A percentile compares a stretch with the other conserved stretches of the same genome.
Conservation (phyloP, 2,888 invertebrate genomes). For the Leucoma salicis region DNA sequence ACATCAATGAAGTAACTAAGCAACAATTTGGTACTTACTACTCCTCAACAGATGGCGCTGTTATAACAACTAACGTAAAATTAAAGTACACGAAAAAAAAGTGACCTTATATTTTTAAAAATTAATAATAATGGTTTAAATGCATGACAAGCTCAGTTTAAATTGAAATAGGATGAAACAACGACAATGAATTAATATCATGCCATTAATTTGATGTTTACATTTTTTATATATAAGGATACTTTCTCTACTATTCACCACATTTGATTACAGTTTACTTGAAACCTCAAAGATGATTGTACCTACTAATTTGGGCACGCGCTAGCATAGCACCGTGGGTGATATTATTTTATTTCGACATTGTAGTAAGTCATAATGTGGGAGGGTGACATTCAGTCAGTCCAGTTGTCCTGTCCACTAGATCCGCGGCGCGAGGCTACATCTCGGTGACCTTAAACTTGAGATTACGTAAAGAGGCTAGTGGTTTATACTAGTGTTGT, state of each 20-base stretch:
- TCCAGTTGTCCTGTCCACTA: constrained; percentile 25
- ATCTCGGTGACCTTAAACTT: constrained; percentile 67
- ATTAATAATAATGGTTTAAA: too few species aligned
- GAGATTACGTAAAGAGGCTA: constrained; percentile 53
- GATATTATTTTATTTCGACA: constrained; percentile 5
- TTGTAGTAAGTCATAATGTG: constrained; percentile 21
- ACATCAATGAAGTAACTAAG: constrained; percentile 38
- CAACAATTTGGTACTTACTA: constrained; percentile 40
- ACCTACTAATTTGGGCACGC: constrained; percentile 15
- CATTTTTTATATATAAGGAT: too few species aligned
- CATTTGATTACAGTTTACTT: too few species aligned
- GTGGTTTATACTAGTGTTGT: constrained; percentile 24
- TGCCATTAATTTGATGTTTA: too few species aligned
- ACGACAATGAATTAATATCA: too few species aligned
- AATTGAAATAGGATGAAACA: too few species aligned
- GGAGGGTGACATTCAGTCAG: constrained; percentile 33
- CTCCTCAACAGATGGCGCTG: constrained; percentile 53
- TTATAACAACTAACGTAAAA: too few species aligned
- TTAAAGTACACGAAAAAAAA: too few species aligned
- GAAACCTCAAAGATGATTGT: too few species aligned
- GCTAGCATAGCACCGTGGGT: constrained; percentile 19
- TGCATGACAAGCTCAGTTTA: too few species aligned
- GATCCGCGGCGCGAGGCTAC: constrained; percentile 31
- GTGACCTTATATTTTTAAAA: too few species aligned
- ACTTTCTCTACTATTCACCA: too few species aligned